Evolutionary conservation across 2,797 vertebrate genomes (phyloP).

Genomic region (Columba guinea): DNA sequence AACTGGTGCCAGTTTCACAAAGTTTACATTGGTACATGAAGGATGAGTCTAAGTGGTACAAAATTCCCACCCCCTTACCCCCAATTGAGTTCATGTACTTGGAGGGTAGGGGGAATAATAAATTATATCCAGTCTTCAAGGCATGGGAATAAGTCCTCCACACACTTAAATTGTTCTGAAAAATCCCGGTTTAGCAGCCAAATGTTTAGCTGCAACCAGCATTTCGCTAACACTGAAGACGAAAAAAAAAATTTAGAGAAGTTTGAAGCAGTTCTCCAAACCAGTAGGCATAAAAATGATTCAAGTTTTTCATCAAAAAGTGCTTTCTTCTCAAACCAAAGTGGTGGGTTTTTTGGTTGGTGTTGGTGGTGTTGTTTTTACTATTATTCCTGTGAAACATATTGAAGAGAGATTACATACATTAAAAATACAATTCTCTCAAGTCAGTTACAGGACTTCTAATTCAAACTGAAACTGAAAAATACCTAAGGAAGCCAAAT

Average conservation of each 20-base stretch:
- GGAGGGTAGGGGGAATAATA: not conserved
- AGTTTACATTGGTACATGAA: not conserved
- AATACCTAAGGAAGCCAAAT: not conserved
- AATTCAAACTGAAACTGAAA: not conserved
- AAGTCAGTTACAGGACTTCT: not conserved
- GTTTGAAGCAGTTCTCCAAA: not conserved
- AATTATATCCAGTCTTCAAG: not conserved
- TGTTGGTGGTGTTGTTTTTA: not conserved
- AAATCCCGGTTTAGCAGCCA: not conserved
- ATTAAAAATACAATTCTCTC: not conserved
- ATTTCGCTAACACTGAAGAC: not conserved
- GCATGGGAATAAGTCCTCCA: not conserved
- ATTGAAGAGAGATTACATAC: not conserved
- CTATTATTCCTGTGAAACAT: not conserved
- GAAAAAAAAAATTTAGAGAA: not conserved
- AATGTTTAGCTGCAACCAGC: not conserved
- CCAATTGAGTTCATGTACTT: not conserved
- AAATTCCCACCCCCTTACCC: not conserved
- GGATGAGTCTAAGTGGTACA: not conserved
- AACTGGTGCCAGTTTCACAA: not conserved
- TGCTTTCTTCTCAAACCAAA: not conserved
- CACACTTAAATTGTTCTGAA: not conserved
- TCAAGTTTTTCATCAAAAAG: not conserved
- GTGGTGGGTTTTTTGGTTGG: too few species aligned
- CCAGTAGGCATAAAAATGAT: not conserved